Evolutionary conservation across 2,888 invertebrate species (phyloP).

Genomic region (Megamerina dolium): DNA sequence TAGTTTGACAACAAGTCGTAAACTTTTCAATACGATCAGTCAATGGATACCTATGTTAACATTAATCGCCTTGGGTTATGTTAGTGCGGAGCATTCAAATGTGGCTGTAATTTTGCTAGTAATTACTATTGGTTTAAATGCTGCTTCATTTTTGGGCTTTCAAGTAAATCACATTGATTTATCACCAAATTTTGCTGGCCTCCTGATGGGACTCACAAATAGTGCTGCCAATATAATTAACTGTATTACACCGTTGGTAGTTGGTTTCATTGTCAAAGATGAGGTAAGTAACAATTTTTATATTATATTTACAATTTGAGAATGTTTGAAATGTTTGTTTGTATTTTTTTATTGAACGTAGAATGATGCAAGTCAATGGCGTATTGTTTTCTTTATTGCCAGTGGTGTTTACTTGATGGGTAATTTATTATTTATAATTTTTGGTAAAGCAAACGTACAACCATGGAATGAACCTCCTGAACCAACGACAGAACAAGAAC

Average conservation of each 20-base stretch:
- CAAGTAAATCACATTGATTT: slow-evolving; percentile 81
- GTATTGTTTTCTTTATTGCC: slow-evolving; percentile 67
- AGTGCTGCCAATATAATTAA: slow-evolving; percentile 70
- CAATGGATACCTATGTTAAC: slow-evolving; percentile 65
- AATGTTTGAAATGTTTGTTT: slow-evolving; percentile 6
- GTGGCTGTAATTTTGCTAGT: slow-evolving; percentile 62
- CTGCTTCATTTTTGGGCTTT: slow-evolving; percentile 69
- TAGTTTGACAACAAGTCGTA: slow-evolving; percentile 46
- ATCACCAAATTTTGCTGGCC: slow-evolving; percentile 77
- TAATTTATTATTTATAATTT: slow-evolving; percentile 63
- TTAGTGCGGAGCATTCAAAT: slow-evolving; percentile 39
- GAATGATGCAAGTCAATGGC: slow-evolving; percentile 64
- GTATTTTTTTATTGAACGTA: slow-evolving; percentile 46
- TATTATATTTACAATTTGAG: background rate
- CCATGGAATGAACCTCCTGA: slow-evolving; percentile 54
- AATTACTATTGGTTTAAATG: slow-evolving; percentile 68
- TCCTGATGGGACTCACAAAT: slow-evolving; percentile 77
- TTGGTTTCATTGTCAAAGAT: slow-evolving; percentile 63
- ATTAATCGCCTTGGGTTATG: slow-evolving; percentile 57
- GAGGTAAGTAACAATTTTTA: slow-evolving; percentile 52
- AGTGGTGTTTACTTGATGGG: slow-evolving; percentile 64
- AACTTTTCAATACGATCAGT: slow-evolving; percentile 56
- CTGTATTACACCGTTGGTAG: slow-evolving; percentile 70
- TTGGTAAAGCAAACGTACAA: slow-evolving; percentile 62
- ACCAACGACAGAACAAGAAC: background rate